These are phyloP conservation scores for Micromesistius poutassou DNA, from an alignment of 2,797 vertebrate genomes.

Conservation along the genomic window DNA sequence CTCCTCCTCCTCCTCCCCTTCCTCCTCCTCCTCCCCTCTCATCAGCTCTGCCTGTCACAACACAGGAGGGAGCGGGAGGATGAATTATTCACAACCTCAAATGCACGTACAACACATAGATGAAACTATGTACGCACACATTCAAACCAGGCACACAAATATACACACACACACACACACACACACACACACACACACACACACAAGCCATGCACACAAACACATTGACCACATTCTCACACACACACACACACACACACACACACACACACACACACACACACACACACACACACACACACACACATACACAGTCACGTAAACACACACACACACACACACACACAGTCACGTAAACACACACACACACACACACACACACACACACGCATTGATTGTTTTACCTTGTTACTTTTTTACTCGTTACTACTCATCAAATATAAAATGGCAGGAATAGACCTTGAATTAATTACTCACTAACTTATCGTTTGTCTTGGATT, in stretches of 20 bases:
- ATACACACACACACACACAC: not conserved
- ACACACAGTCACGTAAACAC: too few relatives aligned
- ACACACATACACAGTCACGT: not conserved
- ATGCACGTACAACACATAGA: not conserved
- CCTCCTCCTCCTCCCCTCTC: not conserved
- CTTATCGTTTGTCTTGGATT: not conserved
- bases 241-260: conserved; percentile 1
- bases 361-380: not conserved
- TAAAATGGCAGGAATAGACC: not conserved
- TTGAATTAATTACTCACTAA: not conserved
- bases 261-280: not conserved
- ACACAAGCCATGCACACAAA: too few relatives aligned
- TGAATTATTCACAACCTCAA: conserved; percentile 51
- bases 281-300: not conserved
- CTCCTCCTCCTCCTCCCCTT: not conserved
- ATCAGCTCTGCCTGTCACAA: conserved; percentile 21
- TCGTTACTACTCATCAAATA: not conserved
- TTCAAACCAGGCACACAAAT: not conserved
- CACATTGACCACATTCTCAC: too few relatives aligned
- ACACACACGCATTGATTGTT: not conserved
- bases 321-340: too few relatives aligned
- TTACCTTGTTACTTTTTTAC: too few relatives aligned
- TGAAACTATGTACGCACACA: not conserved
- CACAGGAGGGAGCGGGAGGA: conserved; percentile 17
- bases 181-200: not conserved